Evolutionary conservation across 2,888 invertebrate species (phyloP), one percentile per base, ranked within the genome.

Genomic region (Eubasilissa splendida): DNA sequence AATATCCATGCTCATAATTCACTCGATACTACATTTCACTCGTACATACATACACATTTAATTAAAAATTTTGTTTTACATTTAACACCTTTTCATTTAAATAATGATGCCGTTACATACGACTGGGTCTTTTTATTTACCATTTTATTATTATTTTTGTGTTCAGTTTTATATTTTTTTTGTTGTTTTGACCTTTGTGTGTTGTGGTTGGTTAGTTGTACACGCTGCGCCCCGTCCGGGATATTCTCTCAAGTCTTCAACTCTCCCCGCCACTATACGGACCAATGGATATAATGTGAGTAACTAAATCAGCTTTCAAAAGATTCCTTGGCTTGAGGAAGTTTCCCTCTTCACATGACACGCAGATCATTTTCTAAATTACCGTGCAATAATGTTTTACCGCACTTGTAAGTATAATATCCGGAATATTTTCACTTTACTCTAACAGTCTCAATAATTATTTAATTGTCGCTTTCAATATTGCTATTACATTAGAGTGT

Each of bases 151-250:
- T 68, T 68, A 63, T 68, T 68, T 14, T 68, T n/a, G 50, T 68
- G 14, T 50, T 60, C 14, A 52, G 59, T 77, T 66, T 33, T 76
- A 54, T 73, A 75, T 81, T 79, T 80, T 82, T 77, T 77, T 80
- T 84, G 81, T 83, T 80, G 80, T 81, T 83, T 83, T 84, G 84
- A 83, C 84, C 81, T 84, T 80, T 78, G 76, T 84, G 84, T 85
- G 76, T 80, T 80, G 80, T 86, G 86, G 86, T 87, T 91, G 92
- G 88, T 90, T 91, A 86, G 93, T 91, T 85, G 88, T 90, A 87
- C 89, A 90, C 87, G 90, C 91, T 91, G 93, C 94, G 86, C 94
- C 95, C 86, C 95, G 94, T 88, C 95, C 95, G 85, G 96, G 95
- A 88, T 95, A 93, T 89, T 93, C 93, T 88, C 91, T 93, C 88